Evolutionary conservation across 2,113 vertebrate species (phyloP).

Genomic region (Macaca nemestrina): DNA sequence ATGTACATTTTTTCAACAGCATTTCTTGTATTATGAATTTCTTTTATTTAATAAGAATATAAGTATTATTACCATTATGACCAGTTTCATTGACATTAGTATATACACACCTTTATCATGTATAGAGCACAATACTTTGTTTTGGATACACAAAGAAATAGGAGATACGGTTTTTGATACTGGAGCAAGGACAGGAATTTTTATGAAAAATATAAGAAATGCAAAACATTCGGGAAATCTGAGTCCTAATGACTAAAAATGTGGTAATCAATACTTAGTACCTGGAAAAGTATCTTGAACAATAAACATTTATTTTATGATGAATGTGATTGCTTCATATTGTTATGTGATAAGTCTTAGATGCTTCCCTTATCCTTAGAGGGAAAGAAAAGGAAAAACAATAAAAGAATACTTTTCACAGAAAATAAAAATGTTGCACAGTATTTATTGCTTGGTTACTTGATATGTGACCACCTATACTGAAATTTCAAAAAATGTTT

Average conservation of each 20-base stretch:
- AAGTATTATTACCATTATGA: background rate
- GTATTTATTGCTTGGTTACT: background rate
- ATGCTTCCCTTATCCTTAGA: background rate
- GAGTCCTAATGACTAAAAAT: background rate
- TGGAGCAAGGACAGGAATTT: background rate
- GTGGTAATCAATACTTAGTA: background rate
- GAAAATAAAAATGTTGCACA: background rate
- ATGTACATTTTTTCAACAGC: background rate
- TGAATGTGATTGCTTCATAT: background rate
- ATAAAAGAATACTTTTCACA: background rate
- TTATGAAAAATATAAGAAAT: conserved; percentile 10
- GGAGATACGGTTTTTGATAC: background rate
- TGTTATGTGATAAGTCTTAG: background rate
- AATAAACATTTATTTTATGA: background rate
- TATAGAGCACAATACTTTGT: background rate
- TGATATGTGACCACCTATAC: background rate
- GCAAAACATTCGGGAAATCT: background rate
- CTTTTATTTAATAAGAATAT: background rate
- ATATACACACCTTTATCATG: background rate
- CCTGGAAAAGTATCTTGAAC: background rate
- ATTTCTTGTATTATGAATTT: background rate
- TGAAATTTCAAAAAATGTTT: background rate
- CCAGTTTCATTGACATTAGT: background rate
- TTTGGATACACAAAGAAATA: background rate
- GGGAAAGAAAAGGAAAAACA: background rate